phyloP scores from a whole-genome alignment of 1,140 invertebrate genomes.

The Temnothorax longispinosus region DNA sequence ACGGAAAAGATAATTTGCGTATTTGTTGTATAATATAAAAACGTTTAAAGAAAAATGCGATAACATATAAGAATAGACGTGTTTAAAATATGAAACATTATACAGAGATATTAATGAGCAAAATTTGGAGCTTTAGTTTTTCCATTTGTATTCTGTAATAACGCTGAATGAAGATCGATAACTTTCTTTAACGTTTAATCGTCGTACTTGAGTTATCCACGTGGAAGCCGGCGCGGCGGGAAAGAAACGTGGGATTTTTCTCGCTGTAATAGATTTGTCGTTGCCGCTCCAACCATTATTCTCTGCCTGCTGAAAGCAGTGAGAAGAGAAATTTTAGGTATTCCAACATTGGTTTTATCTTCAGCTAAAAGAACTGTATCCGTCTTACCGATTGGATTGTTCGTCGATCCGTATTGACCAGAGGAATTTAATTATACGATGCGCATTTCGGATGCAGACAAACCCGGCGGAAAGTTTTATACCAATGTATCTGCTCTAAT shows the following conservation, averaged over 20 bases:
- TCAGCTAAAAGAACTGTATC: constrained; percentile 38
- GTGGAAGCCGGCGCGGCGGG: neutral
- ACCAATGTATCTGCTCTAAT: constrained; percentile 41
- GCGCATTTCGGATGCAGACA: constrained; percentile 40
- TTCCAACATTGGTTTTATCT: constrained; percentile 48
- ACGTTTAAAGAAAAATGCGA: neutral
- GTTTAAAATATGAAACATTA: neutral
- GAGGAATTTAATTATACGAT: constrained; percentile 58
- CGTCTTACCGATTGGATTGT: constrained; percentile 41
- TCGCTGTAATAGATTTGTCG: constrained; percentile 50
- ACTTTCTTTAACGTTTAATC: constrained; percentile 11
- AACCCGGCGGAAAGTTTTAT: constrained; percentile 33
- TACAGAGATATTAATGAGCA: neutral
- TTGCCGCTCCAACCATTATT: constrained; percentile 28
- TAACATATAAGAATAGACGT: neutral
- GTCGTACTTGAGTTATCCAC: constrained; percentile 14
- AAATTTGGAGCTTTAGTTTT: neutral
- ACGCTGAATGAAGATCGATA: neutral
- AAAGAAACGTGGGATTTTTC: constrained; percentile 23
- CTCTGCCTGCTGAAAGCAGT: constrained; percentile 20
- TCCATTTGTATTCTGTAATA: neutral
- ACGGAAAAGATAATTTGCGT: neutral
- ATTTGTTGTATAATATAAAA: neutral
- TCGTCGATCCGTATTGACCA: constrained; percentile 24
- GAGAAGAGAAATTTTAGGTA: constrained; percentile 49